Base-by-base conservation (phyloP, 2,888 invertebrate genomes). In the Tribolium freemani region DNA sequence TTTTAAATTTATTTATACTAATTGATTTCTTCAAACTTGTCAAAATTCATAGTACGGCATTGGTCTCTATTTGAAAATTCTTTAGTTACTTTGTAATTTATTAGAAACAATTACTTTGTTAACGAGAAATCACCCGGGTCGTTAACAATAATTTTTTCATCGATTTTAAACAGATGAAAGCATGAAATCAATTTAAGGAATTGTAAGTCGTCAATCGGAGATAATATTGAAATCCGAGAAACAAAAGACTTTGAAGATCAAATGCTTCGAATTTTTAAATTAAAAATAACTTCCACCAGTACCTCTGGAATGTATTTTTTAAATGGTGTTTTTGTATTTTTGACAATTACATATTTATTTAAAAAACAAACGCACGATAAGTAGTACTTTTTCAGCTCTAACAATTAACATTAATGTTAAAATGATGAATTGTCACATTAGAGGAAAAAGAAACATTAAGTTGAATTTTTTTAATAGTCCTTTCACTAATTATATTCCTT, bases 211-310 rank as follows among this genome's bases (percentile, higher is more conserved):
- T 16, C 53, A 26, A 21, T 9, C 10, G 16, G n/a, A 30, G 54
- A 54, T 54, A 20, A 21, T 16, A 26, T 20, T 54, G 26, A 54
- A 54, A 21, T 53, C 38, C 53, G 50, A 16, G 31, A 46, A 66
- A 66, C 66, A 66, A 66, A 66, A 51, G 54, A 26, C 54, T 5
- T n/a, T n/a, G 21, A 66, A 44, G 54, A 51, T 63, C n/a, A n/a
- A n/a, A n/a, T n/a, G n/a, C n/a, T n/a, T n/a, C 63, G 51, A 63
- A 51, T 26, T 50, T 21, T 13, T 50, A 46, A 44, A 16, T 31
- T 31, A 31, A 31, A 31, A 31, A 31, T 8, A 31, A 9, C 31
- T 5, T 31, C 16, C 16, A 16, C 16, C 16, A 16, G 16, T 2
- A 2, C 16, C 16, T 16, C 2, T 16, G 16, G 1, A 16, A 16